Percentiles rank a stretch among this genome's conserved stretches.
These are phyloP conservation scores for Hypothenemus hampei DNA, from an alignment of 1,140 invertebrate species.

Conservation along the genomic window DNA sequence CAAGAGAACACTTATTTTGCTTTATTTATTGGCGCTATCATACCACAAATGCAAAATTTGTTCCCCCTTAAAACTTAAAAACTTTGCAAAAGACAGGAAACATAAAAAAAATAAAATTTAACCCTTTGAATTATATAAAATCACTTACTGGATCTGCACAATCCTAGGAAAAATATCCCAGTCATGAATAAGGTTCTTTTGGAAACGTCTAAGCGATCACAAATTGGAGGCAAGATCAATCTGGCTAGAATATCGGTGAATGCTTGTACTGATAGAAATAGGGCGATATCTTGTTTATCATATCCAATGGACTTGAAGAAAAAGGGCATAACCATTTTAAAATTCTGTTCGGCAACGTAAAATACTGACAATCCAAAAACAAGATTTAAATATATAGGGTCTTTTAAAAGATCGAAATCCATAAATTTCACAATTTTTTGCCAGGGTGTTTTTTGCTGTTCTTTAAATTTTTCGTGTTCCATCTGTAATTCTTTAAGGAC, in stretches of 20 bases:
- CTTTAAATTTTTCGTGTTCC: constrained; percentile 26
- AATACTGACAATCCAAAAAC: constrained; percentile 64
- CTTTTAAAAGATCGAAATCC: constrained; percentile 42
- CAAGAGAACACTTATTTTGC: too few relatives aligned
- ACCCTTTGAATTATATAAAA: too few relatives aligned
- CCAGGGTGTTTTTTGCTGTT: constrained; percentile 39
- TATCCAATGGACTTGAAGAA: constrained; percentile 63
- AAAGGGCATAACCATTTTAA: constrained; percentile 70
- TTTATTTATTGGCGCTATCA: too few relatives aligned
- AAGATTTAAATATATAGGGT: constrained; percentile 65
- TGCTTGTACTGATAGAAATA: constrained; percentile 65
- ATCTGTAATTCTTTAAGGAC: constrained; percentile 31
- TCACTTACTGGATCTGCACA: constrained; percentile 64
- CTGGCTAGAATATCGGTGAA: constrained; percentile 66
- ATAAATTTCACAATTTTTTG: constrained; percentile 41
- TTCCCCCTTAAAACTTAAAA: too few relatives aligned
- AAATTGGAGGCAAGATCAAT: constrained; percentile 64
- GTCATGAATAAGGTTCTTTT: constrained; percentile 66
- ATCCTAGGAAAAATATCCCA: constrained; percentile 60
- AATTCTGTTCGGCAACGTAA: constrained; percentile 69
- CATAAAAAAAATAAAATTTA: too few relatives aligned
- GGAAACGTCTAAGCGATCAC: constrained; percentile 57
- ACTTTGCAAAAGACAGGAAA: too few relatives aligned
- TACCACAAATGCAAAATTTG: too few relatives aligned
- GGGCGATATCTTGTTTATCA: constrained; percentile 59